Base-by-base conservation (phyloP, 2,888 invertebrate species). In the Agrochola lychnidis region DNA sequence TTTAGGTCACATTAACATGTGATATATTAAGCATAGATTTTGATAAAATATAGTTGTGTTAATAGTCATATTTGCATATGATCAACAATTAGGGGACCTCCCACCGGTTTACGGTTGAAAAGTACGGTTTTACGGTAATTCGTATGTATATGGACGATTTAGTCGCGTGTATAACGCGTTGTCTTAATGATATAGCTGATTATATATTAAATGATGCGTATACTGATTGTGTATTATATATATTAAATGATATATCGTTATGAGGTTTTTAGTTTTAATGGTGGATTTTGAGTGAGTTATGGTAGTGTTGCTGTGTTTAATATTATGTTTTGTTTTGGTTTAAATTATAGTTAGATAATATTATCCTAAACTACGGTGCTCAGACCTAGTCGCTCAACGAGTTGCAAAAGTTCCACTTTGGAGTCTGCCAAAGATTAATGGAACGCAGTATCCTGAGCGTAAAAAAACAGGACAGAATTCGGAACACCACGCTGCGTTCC, bases 41-140 rank as follows among this genome's bases (percentile, higher is more conserved):
- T 79, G 53, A 81, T 86, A 81, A 87, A 73, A 82, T 88, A 88
- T 87, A 83, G 86, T 90, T 89, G 88, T 89, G 91, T 92, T 92
- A 89, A 90, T 89, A 85, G 87, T 84, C 88, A 91, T 92, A 92
- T 94, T 93, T 94, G 94, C 94, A 95, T 95, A 94, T 91, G 88
- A 93, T 94, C 94, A 93, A 93, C 92, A 95, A 95, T 95, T 95
- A 95, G 94, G 89, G 89, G 94, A 93, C 95, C 95, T 91, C 95
- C 95, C 93, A 92, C 91, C 71, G 94, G 84, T 89, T 93, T 91
- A 92, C 76, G 81, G 86, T 81, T 88, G 81, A 86, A 89, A 91
- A 90, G 88, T 90, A 88, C 89, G 90, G 92, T 86, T 94, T 93
- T 90, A 92, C 91, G 84, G 89, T 88, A 87, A 92, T 92, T 93